These are phyloP conservation scores for Leucopternis melanops DNA, from an alignment of 2,113 vertebrate species.

Conservation along the genomic window DNA sequence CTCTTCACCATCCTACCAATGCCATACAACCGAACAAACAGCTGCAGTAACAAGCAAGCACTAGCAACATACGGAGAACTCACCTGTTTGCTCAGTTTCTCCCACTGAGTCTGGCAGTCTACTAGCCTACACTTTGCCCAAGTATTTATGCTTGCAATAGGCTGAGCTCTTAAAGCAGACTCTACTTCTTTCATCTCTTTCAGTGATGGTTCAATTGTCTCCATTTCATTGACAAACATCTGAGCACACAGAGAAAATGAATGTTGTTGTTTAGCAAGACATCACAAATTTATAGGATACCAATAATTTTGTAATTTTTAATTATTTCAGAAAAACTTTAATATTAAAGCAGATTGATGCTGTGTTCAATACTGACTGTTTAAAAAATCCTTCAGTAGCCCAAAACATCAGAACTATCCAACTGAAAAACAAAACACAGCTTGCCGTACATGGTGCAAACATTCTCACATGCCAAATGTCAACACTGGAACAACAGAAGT, in stretches of 20 bases:
- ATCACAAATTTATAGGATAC: not conserved
- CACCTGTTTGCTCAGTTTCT: constrained; percentile 86
- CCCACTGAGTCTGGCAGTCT: constrained; percentile 79
- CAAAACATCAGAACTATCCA: not conserved
- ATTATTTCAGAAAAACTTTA: not conserved
- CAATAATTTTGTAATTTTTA: not conserved
- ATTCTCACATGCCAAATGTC: not conserved
- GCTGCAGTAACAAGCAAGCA: not conserved
- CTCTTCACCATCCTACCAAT: not conserved
- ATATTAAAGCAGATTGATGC: not conserved
- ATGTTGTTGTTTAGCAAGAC: not conserved
- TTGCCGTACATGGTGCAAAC: not conserved
- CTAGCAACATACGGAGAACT: not conserved
- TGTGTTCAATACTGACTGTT: not conserved
- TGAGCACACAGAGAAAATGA: constrained; percentile 49
- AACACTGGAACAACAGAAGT: not conserved
- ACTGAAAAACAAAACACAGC: not conserved
- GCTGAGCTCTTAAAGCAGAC: constrained; percentile 69
- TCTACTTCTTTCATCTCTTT: constrained; percentile 87
- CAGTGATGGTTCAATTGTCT: constrained; percentile 78
- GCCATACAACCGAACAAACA: not conserved
- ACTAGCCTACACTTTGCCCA: constrained; percentile 78
- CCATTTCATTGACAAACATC: constrained; percentile 79
- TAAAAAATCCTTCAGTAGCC: not conserved
- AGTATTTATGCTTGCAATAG: constrained; percentile 70